Evolutionary conservation across 1,140 invertebrate species (phyloP).

Genomic region (Mycetomoellerius zeteki): DNA sequence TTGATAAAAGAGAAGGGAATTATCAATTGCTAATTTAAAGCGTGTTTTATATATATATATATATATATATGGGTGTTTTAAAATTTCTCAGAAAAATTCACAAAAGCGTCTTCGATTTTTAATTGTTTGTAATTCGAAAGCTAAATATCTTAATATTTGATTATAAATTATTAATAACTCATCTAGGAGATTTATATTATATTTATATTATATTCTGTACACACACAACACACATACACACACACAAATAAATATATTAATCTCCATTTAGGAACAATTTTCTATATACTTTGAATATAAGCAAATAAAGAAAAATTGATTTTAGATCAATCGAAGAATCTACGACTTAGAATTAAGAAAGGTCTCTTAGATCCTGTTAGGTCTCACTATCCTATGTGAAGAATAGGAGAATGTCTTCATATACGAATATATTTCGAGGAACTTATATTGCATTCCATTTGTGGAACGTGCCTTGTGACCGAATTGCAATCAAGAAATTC

Average conservation of each 20-base stretch:
- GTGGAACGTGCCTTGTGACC: constrained; percentile 71
- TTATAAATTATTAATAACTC: not conserved
- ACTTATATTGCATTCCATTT: constrained; percentile 83
- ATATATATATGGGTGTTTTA: not conserved
- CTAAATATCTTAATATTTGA: not conserved
- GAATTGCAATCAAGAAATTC: constrained; percentile 84
- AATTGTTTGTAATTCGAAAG: not conserved
- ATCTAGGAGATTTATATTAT: not conserved
- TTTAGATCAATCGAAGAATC: not conserved
- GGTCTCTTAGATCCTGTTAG: not conserved
- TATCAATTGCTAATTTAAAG: constrained; percentile 41
- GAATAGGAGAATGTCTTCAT: constrained; percentile 65
- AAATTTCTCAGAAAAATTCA: not conserved
- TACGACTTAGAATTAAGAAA: not conserved
- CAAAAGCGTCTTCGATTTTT: not conserved
- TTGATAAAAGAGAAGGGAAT: constrained; percentile 23
- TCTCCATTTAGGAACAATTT: not conserved
- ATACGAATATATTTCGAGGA: constrained; percentile 60
- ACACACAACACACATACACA: no score
- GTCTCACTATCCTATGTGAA: not conserved
- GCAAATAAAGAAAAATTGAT: not conserved
- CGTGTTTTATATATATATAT: not conserved
- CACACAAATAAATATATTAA: not conserved
- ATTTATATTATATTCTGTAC: not conserved
- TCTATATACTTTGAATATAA: not conserved